Evolutionary conservation across 2,113 vertebrate genomes (phyloP).

Genomic region (Gobio gobio): DNA sequence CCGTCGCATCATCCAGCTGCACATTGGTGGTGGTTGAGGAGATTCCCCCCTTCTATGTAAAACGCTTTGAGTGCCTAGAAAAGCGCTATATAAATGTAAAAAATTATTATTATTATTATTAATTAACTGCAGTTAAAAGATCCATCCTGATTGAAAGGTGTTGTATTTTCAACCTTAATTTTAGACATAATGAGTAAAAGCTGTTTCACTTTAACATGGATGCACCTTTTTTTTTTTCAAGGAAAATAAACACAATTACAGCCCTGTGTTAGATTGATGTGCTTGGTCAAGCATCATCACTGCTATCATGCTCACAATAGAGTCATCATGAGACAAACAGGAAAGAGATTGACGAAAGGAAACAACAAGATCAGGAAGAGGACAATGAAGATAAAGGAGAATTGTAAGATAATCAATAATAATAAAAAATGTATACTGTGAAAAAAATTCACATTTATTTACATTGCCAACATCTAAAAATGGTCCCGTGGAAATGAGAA

Average conservation of each 20-base stretch:
- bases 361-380: conserved; percentile 1
- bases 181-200: neutral
- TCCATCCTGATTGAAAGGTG: neutral
- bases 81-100: no score
- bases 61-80: no score
- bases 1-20: no score
- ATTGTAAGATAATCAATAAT: neutral
- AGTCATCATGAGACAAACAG: conserved; percentile 29
- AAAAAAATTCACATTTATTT: neutral
- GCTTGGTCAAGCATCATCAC: conserved; percentile 5
- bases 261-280: conserved; percentile 16
- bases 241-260: neutral
- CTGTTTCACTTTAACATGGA: no score
- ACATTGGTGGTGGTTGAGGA: no score
- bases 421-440: neutral
- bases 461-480: neutral
- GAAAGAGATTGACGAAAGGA: conserved; percentile 5
- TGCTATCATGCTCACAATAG: conserved; percentile 11
- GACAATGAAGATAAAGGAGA: neutral
- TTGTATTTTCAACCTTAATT: neutral
- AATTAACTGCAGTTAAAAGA: neutral
- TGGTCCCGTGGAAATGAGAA: neutral
- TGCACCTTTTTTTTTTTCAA: neutral
- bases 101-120: no score
- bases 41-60: no score